phyloP scores from a whole-genome alignment of 2,888 invertebrate genomes.

The Lepeophtheirus nordmannii region DNA sequence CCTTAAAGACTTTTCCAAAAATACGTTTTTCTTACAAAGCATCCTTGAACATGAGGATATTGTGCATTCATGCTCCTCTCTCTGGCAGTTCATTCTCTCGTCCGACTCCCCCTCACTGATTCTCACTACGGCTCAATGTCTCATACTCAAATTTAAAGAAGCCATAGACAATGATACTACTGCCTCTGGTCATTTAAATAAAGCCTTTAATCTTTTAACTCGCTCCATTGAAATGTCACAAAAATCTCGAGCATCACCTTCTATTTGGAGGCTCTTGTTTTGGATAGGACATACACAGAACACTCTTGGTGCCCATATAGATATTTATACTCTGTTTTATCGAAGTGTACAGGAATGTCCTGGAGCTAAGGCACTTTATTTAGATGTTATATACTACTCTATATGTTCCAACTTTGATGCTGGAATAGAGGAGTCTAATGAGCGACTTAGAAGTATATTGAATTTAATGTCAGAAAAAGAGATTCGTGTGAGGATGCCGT shows the following conservation, averaged over 20 bases:
- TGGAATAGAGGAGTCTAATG: conserved; percentile 32
- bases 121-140: neutral
- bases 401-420: conserved; percentile 30
- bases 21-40: neutral
- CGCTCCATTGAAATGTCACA: neutral
- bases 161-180: neutral
- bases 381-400: conserved; percentile 32
- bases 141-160: neutral
- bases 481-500: conserved; percentile 34
- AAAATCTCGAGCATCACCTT: neutral
- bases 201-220: neutral
- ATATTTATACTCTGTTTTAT: conserved; percentile 33
- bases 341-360: conserved; percentile 35
- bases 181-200: neutral
- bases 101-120: neutral
- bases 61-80: neutral
- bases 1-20: neutral
- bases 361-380: conserved; percentile 33
- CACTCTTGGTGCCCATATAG: neutral
- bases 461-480: conserved; percentile 33
- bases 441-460: conserved; percentile 31
- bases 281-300: neutral
- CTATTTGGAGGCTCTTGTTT: neutral
- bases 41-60: neutral
- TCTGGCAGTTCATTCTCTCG: neutral